A percentile compares a stretch with the other conserved stretches of the same genome.
Evolutionary conservation across 2,113 vertebrate genomes (phyloP).

Genomic region (Ginglymostoma cirratum): DNA sequence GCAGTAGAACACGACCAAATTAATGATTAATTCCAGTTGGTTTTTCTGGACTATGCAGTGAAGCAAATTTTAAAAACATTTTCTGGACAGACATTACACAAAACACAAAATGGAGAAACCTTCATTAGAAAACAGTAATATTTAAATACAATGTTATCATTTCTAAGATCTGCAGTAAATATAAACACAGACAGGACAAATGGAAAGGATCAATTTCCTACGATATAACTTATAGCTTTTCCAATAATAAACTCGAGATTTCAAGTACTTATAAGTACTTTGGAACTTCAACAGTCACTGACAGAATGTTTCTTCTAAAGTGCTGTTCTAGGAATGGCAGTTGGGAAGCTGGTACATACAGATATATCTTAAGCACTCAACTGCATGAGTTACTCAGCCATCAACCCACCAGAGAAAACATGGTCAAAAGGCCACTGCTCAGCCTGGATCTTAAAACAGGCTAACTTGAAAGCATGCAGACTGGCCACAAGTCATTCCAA

Average conservation of each 20-base stretch:
- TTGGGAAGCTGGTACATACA: constrained; percentile 33
- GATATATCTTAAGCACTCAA: constrained; percentile 19
- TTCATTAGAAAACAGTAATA: constrained; percentile 37
- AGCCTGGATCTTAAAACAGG: constrained; percentile 28
- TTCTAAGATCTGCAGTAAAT: constrained; percentile 36
- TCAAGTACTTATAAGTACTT: constrained; percentile 30
- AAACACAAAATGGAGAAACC: constrained; percentile 26
- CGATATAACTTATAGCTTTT: constrained; percentile 27
- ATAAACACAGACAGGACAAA: constrained; percentile 27
- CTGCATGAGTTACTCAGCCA: constrained; percentile 20
- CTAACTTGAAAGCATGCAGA: constrained; percentile 27
- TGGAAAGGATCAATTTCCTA: constrained; percentile 24
- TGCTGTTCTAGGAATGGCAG: constrained; percentile 38
- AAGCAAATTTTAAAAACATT: constrained; percentile 29
- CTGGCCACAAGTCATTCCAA: constrained; percentile 34
- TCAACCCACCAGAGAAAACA: constrained; percentile 29
- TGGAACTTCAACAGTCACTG: constrained; percentile 21
- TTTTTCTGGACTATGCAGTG: constrained; percentile 13
- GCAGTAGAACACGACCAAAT: constrained; percentile 30
- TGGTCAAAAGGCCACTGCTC: constrained; percentile 6
- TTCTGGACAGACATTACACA: constrained; percentile 24
- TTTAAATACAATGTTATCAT: constrained; percentile 36
- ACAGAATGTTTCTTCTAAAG: constrained; percentile 34
- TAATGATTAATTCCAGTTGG: constrained; percentile 16
- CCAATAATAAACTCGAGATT: constrained; percentile 24